Percentiles rank a stretch among this genome's conserved stretches.
Conservation (phyloP, 2,113 vertebrate genomes). For the Lepidothrix coronata region DNA sequence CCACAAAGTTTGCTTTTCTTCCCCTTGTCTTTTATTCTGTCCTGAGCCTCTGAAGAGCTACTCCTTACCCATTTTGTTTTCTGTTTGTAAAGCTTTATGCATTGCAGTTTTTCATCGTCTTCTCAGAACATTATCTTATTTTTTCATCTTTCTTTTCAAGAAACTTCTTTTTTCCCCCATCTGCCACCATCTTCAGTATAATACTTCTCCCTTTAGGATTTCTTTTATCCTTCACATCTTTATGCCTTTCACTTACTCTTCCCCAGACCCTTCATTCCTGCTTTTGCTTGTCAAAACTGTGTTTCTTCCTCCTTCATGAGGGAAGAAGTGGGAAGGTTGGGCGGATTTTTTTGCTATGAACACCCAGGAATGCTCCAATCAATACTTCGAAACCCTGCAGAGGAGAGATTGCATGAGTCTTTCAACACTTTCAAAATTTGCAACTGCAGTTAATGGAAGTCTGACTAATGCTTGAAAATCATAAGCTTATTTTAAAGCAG, state of each 20-base stretch:
- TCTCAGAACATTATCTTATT: conserved; percentile 33
- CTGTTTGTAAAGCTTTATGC: conserved; percentile 28
- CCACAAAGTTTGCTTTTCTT: conserved; percentile 12
- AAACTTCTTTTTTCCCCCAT: not conserved
- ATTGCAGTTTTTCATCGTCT: not conserved
- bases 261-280: conserved; percentile 19
- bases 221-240: conserved; percentile 50
- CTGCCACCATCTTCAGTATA: not conserved
- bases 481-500: conserved; percentile 2
- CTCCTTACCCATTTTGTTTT: not conserved
- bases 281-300: conserved; percentile 43
- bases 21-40: not conserved
- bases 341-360: not conserved
- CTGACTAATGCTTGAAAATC: conserved; percentile 49
- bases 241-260: conserved; percentile 35
- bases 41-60: not conserved
- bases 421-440: conserved; percentile 9
- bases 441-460: conserved; percentile 39
- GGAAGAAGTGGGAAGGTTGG: conserved; percentile 29
- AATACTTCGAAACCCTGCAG: not conserved
- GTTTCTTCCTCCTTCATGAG: conserved; percentile 12
- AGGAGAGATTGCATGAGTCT: conserved; percentile 5
- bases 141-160: conserved; percentile 44
- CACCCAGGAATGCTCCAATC: conserved; percentile 4
- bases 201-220: conserved; percentile 17